Conservation (phyloP, 2,888 invertebrate species). For the Sinodicranocentrus sp. region DNA sequence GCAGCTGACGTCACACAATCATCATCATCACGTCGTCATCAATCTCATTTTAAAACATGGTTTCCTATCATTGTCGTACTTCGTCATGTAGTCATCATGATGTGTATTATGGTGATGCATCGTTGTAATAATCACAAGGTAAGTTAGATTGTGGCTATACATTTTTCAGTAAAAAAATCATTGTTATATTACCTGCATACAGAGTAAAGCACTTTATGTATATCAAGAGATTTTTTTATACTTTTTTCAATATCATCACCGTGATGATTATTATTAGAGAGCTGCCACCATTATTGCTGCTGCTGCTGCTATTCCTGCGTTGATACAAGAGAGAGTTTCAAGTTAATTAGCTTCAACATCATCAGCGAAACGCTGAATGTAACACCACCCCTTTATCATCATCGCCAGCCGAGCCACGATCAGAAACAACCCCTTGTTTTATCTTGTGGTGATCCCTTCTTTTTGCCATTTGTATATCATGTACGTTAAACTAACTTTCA, state of each 20-base stretch:
- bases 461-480: not conserved
- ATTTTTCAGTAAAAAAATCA: not conserved
- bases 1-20: not conserved
- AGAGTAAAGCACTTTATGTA: slow-evolving; percentile 37
- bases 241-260: slow-evolving; percentile 49
- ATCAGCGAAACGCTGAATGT: slow-evolving; percentile 10
- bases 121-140: not conserved
- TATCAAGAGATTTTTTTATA: slow-evolving; percentile 24
- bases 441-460: slow-evolving; percentile 2
- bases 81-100: slow-evolving; percentile 27
- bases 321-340: slow-evolving; percentile 70
- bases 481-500: slow-evolving; percentile 49
- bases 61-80: slow-evolving; percentile 38
- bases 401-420: not conserved
- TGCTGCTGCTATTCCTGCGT: not conserved
- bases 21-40: slow-evolving; percentile 27
- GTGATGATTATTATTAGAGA: slow-evolving; percentile 55
- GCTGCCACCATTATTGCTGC: slow-evolving; percentile 1
- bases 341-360: slow-evolving; percentile 63
- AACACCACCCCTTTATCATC: slow-evolving; percentile 57
- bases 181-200: slow-evolving; percentile 4
- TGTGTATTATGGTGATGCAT: slow-evolving; percentile 27
- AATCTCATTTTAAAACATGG: slow-evolving; percentile 58
- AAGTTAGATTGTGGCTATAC: not conserved
- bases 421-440: slow-evolving; percentile 1